Conservation (phyloP, 37 sponge, comb jelly and placozoan species). For the Chondrilla cf. caribensis region DNA sequence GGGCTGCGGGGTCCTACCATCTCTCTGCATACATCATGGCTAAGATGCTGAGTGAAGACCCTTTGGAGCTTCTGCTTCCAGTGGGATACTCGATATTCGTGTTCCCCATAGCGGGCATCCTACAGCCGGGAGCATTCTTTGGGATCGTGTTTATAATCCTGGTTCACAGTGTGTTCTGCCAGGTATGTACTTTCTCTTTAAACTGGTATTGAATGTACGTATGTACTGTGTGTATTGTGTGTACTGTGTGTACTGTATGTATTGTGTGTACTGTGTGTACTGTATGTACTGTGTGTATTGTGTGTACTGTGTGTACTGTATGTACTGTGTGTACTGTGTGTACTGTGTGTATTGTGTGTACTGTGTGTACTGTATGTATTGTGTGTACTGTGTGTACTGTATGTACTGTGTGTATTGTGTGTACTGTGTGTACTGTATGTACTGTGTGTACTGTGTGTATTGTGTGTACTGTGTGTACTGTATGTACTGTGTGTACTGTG, state of each 20-base stretch:
- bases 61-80: slow-evolving; percentile 50
- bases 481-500: no score
- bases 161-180: slow-evolving; percentile 13
- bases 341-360: no score
- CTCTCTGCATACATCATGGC: slow-evolving; percentile 77
- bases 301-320: no score
- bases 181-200: slow-evolving; percentile 17
- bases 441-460: no score
- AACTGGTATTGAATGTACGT: background rate
- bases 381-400: no score
- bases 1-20: slow-evolving; percentile 65
- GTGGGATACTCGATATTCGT: slow-evolving; percentile 29
- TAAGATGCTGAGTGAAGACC: slow-evolving; percentile 71
- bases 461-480: no score
- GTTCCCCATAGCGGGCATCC: slow-evolving; percentile 52
- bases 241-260: background rate
- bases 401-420: no score
- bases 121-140: slow-evolving; percentile 34
- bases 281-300: no score
- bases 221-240: background rate
- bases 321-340: no score
- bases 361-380: no score
- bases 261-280: background rate
- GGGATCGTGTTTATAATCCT: slow-evolving; percentile 35
- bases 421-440: no score